A percentile compares a stretch with the other conserved stretches of the same genome.
Evolutionary conservation across 2,888 invertebrate species (phyloP).

Genomic region (Tipula helvola): DNA sequence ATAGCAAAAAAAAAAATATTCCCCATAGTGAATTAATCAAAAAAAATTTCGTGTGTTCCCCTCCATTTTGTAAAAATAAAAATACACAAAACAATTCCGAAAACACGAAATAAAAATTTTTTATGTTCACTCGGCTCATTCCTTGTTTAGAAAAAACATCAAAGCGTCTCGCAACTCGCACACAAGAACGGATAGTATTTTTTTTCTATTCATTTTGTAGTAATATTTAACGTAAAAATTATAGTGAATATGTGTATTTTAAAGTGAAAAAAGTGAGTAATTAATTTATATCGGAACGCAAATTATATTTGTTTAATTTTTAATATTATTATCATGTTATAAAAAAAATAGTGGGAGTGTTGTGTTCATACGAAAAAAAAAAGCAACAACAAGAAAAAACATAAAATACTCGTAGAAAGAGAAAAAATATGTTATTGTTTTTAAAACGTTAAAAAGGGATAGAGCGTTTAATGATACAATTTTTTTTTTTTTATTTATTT

Average conservation of each 20-base stretch:
- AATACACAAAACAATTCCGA: not conserved
- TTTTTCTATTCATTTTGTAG: not conserved
- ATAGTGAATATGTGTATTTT: not conserved
- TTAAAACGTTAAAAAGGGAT: not conserved
- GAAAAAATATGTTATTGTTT: not conserved
- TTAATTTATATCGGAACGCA: not conserved
- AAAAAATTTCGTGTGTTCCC: not conserved
- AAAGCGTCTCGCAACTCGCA: not conserved
- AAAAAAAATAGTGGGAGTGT: conserved; percentile 4
- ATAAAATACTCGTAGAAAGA: not conserved
- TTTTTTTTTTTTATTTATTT: not conserved
- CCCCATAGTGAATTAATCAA: not conserved
- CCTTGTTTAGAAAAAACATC: not conserved
- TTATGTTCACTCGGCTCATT: not conserved
- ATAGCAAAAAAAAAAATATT: not conserved
- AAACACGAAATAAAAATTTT: not conserved
- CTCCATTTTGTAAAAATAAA: not conserved
- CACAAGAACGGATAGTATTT: not conserved
- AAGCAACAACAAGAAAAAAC: not conserved
- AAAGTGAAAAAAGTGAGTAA: not conserved
- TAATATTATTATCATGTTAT: not conserved
- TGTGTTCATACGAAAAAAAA: not conserved
- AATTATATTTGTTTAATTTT: not conserved
- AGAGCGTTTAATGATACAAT: not conserved
- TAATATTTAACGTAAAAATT: not conserved